Evolutionary conservation across 2,888 invertebrate genomes (phyloP), one percentile per base, ranked within the genome.

Genomic region (Polyploca ridens): DNA sequence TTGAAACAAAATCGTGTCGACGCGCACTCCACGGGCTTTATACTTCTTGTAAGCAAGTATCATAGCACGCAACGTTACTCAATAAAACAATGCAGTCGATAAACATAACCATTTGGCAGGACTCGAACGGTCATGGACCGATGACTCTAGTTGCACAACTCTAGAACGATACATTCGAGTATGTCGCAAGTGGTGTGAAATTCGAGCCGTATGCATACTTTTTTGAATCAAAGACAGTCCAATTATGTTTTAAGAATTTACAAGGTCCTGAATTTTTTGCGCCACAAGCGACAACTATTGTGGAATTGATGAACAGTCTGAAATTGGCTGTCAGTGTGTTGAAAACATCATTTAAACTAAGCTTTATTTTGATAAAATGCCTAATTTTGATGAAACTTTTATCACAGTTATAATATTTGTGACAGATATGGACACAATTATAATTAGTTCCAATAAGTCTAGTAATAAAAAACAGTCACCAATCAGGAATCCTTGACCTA

Each of bases 51-150:
- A n/a, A n/a, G 19, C 19, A 3, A 54, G 10, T 54, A 54, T 46
- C 5, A n/a, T n/a, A n/a, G n/a, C 54, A 54, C 19, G 54, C 1
- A 54, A 19, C 19, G 54, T 54, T 16, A 2, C 54, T 19, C 16
- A 54, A 54, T 54, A 54, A 54, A 54, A 54, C 54, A 54, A 54
- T 54, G 54, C 19, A 54, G 16, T 19, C 54, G 19, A 54, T 54
- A 19, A 54, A 54, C 19, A 49, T 49, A 49, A 16, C 8, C 54
- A 54, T 54, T 19, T 54, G 54, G 54, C 54, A 54, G 54, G 19
- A 54, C 54, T 19, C 19, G 14, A 54, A 54, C 54, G 16, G 54
- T 54, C 19, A 54, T 10, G 54, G 54, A 3, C 0, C 19, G 19
- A 19, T 54, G 54, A 54, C 19, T 19, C 19, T 10, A n/a, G n/a